Conservation (phyloP, 2,113 vertebrate genomes). For the Nanorana parkeri region DNA sequence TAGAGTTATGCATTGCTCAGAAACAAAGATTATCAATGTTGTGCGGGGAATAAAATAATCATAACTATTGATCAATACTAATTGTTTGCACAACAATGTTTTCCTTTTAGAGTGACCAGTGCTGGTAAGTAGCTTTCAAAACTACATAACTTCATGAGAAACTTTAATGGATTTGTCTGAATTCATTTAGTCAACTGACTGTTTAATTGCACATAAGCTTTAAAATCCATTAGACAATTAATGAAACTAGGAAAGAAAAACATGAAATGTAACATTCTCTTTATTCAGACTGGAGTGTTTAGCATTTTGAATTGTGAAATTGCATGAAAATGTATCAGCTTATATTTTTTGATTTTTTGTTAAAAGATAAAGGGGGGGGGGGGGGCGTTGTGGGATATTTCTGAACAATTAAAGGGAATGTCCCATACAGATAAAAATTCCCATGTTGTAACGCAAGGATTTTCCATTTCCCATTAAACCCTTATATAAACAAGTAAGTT, state of each 20-base stretch:
- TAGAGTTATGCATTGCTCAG: slow-evolving; percentile 32
- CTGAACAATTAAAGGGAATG: too few species aligned
- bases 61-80: slow-evolving; percentile 24
- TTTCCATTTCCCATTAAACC: too few species aligned
- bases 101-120: background rate
- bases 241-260: background rate
- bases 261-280: background rate
- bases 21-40: slow-evolving; percentile 30
- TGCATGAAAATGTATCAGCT: background rate
- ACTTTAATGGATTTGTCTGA: slow-evolving; percentile 11
- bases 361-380: too few species aligned
- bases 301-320: background rate
- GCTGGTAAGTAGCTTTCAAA: slow-evolving; percentile 38
- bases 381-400: too few species aligned
- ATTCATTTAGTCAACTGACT: background rate
- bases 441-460: too few species aligned
- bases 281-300: background rate
- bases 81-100: slow-evolving; percentile 4
- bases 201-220: slow-evolving; percentile 12
- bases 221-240: background rate
- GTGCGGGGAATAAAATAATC: slow-evolving; percentile 13
- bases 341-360: too few species aligned
- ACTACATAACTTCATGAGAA: background rate
- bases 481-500: too few species aligned
- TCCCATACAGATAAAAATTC: too few species aligned